These are phyloP conservation scores for Pithys albifrons DNA, from an alignment of 2,113 vertebrate genomes.

Conservation along the genomic window DNA sequence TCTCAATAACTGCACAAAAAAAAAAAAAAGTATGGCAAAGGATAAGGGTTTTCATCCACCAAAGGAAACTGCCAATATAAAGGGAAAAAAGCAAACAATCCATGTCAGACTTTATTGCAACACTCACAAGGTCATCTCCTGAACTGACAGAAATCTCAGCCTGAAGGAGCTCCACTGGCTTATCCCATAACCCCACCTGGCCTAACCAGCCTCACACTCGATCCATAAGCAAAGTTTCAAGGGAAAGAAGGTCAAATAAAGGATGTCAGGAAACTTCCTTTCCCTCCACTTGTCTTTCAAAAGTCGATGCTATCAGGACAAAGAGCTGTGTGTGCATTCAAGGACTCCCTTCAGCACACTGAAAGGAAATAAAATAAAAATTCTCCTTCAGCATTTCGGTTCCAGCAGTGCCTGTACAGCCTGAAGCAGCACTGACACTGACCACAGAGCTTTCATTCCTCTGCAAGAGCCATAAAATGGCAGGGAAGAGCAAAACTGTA, in stretches of 20 bases:
- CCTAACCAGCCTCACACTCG: not conserved
- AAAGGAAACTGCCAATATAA: not conserved
- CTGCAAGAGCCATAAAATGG: not conserved
- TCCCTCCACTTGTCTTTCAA: not conserved
- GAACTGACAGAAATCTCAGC: not conserved
- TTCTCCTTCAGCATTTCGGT: not conserved
- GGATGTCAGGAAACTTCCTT: not conserved
- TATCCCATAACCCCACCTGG: not conserved
- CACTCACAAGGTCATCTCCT: not conserved
- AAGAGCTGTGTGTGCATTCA: not conserved
- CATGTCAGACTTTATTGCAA: not conserved
- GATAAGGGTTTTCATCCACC: not conserved
- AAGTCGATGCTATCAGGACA: not conserved
- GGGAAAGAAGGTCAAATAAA: constrained; percentile 5
- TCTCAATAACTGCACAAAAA: not conserved
- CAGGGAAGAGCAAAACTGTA: not conserved
- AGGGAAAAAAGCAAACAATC: not conserved
- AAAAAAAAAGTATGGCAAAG: not conserved
- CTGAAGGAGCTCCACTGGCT: not conserved
- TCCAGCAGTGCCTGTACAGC: not conserved
- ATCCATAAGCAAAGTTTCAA: not conserved
- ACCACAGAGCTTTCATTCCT: not conserved
- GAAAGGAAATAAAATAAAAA: not conserved
- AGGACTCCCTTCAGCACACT: not conserved
- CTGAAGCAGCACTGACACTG: not conserved